Conservation (phyloP, 2,888 invertebrate genomes). For the Caenorhabditis uteleia region DNA sequence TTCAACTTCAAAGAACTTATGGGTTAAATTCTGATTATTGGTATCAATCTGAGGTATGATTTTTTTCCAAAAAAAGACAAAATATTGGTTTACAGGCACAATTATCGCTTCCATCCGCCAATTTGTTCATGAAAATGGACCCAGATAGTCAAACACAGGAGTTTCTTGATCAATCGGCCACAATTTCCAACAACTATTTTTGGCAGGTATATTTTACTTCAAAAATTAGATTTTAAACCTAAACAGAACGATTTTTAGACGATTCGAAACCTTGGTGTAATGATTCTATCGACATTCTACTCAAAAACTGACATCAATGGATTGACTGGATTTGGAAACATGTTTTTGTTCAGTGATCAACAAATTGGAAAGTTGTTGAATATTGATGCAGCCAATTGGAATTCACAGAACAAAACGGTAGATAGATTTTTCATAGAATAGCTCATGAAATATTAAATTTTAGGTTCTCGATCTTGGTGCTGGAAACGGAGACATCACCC, state of each 20-base stretch:
- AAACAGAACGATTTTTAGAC: conserved; percentile 77
- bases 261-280: conserved; percentile 85
- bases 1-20: conserved; percentile 19
- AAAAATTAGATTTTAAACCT: not conserved
- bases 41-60: conserved; percentile 27
- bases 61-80: not conserved
- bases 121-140: conserved; percentile 11
- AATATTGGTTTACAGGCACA: conserved; percentile 5
- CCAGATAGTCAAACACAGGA: conserved; percentile 45
- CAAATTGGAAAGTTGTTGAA: conserved; percentile 80
- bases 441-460: conserved; percentile 28
- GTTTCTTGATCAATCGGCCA: conserved; percentile 49
- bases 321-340: conserved; percentile 80
- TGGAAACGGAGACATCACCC: conserved; percentile 92
- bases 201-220: conserved; percentile 42
- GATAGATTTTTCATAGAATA: no score
- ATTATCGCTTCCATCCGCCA: conserved; percentile 2
- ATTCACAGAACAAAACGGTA: conserved; percentile 20
- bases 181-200: conserved; percentile 41
- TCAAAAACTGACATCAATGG: conserved; percentile 94
- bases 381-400: conserved; percentile 40
- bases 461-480: conserved; percentile 85
- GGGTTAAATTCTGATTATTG: conserved; percentile 22
- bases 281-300: conserved; percentile 87
- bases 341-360: conserved; percentile 89